phyloP scores from a whole-genome alignment of 2,797 vertebrate species.

The Poecilia picta region DNA sequence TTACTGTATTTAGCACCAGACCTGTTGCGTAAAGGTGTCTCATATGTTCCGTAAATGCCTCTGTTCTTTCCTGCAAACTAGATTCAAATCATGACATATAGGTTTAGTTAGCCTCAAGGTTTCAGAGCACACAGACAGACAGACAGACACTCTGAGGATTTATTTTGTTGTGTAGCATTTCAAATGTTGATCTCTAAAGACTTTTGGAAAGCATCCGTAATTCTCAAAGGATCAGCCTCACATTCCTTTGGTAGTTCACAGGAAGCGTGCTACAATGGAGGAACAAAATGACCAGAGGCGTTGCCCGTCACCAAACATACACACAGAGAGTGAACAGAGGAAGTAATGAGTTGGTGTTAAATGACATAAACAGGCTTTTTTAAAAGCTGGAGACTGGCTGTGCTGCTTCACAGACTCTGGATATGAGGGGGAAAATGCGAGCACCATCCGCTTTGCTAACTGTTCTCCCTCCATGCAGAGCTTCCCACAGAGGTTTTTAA shows the following conservation, averaged over 20 bases:
- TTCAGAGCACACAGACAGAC: constrained; percentile 31
- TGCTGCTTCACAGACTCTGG: constrained; percentile 47
- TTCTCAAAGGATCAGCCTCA: constrained; percentile 66
- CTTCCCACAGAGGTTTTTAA: constrained; percentile 56
- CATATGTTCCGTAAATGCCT: background rate
- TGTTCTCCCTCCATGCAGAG: constrained; percentile 41
- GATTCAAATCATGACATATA: background rate
- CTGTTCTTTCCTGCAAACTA: background rate
- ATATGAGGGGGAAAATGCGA: constrained; percentile 56
- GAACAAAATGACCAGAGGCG: constrained; percentile 76
- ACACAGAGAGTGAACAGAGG: constrained; percentile 58
- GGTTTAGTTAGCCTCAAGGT: background rate
- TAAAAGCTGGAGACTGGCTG: constrained; percentile 61
- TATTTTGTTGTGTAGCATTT: constrained; percentile 38
- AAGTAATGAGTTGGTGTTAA: constrained; percentile 75
- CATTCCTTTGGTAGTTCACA: constrained; percentile 77
- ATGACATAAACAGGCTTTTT: constrained; percentile 68
- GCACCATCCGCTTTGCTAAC: constrained; percentile 64
- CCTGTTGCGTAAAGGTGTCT: background rate
- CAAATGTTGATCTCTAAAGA: constrained; percentile 46
- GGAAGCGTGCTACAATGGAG: constrained; percentile 77
- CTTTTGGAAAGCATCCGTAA: constrained; percentile 60
- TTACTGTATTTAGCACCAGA: background rate
- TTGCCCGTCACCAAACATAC: constrained; percentile 53
- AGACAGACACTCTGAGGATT: constrained; percentile 35